Conservation (phyloP, 2,113 vertebrate genomes). For the Pelecanus crispus region DNA sequence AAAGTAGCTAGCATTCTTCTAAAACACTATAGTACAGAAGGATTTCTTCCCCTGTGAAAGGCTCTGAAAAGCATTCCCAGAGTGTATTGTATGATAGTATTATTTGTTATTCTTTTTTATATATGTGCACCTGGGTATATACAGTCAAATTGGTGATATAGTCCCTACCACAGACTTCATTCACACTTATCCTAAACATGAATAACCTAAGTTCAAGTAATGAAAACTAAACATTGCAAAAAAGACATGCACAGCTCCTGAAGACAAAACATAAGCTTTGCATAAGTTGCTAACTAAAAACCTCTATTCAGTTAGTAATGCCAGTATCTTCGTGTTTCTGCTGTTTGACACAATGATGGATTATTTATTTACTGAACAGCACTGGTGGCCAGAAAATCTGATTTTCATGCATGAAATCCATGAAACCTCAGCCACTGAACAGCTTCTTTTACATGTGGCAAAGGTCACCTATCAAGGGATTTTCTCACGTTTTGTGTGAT, state of each 20-base stretch:
- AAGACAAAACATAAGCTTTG: conserved; percentile 46
- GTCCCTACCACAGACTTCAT: background rate
- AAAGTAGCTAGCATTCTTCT: background rate
- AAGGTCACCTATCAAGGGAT: conserved; percentile 86
- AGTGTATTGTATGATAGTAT: background rate
- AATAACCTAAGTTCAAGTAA: conserved; percentile 54
- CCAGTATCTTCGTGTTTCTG: conserved; percentile 70
- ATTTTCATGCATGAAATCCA: conserved; percentile 88
- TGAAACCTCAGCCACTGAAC: conserved; percentile 78
- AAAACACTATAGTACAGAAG: background rate
- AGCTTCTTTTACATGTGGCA: conserved; percentile 78
- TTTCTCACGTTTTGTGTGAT: conserved; percentile 82
- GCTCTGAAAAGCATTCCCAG: background rate
- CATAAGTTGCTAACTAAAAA: conserved; percentile 61
- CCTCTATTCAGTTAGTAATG: conserved; percentile 59
- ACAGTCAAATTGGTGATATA: background rate
- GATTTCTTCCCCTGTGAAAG: background rate
- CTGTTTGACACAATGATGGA: conserved; percentile 86
- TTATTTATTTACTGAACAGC: conserved; percentile 86
- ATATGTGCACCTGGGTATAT: background rate
- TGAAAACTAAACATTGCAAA: conserved; percentile 33
- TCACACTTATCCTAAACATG: background rate
- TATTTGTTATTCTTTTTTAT: background rate
- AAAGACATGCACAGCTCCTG: background rate
- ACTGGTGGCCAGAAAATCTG: conserved; percentile 85